phyloP scores from a whole-genome alignment of 2,888 invertebrate genomes.

The Cephus pulcher region DNA sequence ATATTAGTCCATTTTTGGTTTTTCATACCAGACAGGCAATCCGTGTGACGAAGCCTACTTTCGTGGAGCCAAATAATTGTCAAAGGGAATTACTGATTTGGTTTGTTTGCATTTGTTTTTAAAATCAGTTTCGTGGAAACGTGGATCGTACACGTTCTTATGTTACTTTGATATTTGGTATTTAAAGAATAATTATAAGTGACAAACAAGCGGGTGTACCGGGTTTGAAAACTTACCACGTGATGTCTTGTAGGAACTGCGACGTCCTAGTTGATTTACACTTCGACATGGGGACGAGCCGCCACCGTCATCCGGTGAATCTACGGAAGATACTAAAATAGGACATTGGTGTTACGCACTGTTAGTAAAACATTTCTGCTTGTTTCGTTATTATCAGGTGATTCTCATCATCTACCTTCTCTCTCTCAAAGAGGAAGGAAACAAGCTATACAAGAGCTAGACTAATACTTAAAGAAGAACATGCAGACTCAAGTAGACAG shows the following conservation, averaged over 20 bases:
- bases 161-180: constrained; percentile 12
- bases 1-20: no score
- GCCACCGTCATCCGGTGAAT: constrained; percentile 82
- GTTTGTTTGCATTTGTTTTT: neutral
- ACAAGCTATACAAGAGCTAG: neutral
- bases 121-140: constrained; percentile 24
- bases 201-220: neutral
- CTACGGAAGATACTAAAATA: constrained; percentile 68
- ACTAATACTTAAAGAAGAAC: neutral
- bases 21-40: constrained; percentile 42
- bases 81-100: neutral
- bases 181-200: neutral
- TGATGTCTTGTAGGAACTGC: constrained; percentile 89
- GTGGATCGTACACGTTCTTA: constrained; percentile 33
- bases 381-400: neutral
- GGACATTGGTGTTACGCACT: constrained; percentile 31
- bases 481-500: neutral
- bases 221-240: constrained; percentile 74
- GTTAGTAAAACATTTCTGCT: neutral
- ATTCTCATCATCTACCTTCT: neutral
- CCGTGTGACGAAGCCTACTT: constrained; percentile 48
- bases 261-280: constrained; percentile 76
- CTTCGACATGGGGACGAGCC: constrained; percentile 79
- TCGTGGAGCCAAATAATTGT: constrained; percentile 43
- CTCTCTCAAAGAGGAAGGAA: neutral